phyloP scores from a whole-genome alignment of 1,140 invertebrate species.

The Globodera ellingtonae region DNA sequence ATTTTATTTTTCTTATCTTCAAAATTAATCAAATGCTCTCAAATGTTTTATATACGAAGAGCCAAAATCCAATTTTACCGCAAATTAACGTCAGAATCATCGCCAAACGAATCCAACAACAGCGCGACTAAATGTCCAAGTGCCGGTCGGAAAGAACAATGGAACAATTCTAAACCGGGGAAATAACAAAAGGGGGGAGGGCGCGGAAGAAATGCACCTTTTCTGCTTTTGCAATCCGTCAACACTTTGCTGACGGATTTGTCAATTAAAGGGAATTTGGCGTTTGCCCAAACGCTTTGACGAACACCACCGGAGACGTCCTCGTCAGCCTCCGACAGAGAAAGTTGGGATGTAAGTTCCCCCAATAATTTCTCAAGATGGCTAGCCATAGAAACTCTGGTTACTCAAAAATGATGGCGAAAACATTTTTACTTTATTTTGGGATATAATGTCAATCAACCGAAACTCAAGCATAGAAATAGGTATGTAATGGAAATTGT shows the following conservation, averaged over 20 bases:
- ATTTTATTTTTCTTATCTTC: background rate
- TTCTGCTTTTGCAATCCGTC: background rate
- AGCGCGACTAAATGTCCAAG: constrained; percentile 15
- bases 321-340: background rate
- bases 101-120: constrained; percentile 12
- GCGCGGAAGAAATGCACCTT: background rate
- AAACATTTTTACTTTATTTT: too few species aligned
- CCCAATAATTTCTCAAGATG: background rate
- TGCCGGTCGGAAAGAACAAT: constrained; percentile 12
- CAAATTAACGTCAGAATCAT: constrained; percentile 14
- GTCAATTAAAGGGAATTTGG: background rate
- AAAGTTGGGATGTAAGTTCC: background rate
- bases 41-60: too few species aligned
- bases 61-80: background rate
- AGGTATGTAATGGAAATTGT: too few species aligned
- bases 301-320: background rate
- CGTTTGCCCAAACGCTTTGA: background rate
- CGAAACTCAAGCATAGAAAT: too few species aligned
- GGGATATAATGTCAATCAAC: too few species aligned
- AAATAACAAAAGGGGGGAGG: background rate
- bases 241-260: background rate
- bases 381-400: background rate
- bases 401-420: too few species aligned
- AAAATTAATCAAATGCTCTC: too few species aligned
- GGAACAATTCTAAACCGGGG: constrained; percentile 8